Evolutionary conservation across 1,140 invertebrate species (phyloP).

Genomic region (Drosophila ohnishii): DNA sequence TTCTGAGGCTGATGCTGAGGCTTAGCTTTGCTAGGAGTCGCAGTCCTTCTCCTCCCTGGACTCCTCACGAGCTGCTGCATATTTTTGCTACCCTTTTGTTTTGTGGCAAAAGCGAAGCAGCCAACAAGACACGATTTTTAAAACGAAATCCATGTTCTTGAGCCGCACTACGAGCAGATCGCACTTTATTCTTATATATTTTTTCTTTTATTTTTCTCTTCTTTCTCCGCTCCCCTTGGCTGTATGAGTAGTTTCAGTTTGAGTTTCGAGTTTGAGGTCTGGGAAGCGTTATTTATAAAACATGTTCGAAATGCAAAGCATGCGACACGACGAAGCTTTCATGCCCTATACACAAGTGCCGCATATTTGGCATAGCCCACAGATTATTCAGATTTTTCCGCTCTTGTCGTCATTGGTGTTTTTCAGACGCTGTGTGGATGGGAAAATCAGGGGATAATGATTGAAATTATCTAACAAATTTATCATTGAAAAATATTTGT

Average conservation of each 20-base stretch:
- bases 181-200: slow-evolving; percentile 51
- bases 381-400: slow-evolving; percentile 62
- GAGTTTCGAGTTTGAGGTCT: slow-evolving; percentile 48
- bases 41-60: neutral
- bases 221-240: slow-evolving; percentile 1
- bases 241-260: slow-evolving; percentile 23
- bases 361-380: slow-evolving; percentile 59
- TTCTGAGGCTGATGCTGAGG: slow-evolving; percentile 57
- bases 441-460: slow-evolving; percentile 1
- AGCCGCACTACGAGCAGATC: slow-evolving; percentile 54
- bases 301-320: slow-evolving; percentile 77
- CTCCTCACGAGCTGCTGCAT: slow-evolving; percentile 39
- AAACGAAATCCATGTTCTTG: slow-evolving; percentile 79
- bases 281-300: slow-evolving; percentile 79
- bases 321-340: slow-evolving; percentile 79
- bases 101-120: slow-evolving; percentile 61
- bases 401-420: neutral
- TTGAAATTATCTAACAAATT: neutral
- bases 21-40: slow-evolving; percentile 1
- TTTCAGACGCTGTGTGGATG: neutral
- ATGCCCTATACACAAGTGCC: slow-evolving; percentile 79
- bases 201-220: neutral
- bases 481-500: neutral
- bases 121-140: slow-evolving; percentile 80
- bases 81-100: slow-evolving; percentile 67